Evolutionary conservation across 2,888 invertebrate species (phyloP).

Genomic region (Catocala fraxini): DNA sequence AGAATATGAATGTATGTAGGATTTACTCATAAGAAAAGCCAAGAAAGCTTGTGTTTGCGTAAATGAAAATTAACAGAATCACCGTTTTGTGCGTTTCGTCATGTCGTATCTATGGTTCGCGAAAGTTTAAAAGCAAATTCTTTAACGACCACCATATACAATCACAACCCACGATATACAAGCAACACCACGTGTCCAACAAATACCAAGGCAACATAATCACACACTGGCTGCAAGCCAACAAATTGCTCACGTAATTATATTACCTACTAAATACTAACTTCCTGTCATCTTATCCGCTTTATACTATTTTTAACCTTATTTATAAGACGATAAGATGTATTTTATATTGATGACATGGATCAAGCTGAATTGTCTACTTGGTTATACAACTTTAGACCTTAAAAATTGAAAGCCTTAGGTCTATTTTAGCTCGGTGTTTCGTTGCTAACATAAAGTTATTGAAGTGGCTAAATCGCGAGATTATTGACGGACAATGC

Average conservation of each 20-base stretch:
- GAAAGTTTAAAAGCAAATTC: no score
- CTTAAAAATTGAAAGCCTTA: background rate
- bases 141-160: slow-evolving; percentile 5
- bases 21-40: no score
- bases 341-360: background rate
- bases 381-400: slow-evolving; percentile 1
- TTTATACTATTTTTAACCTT: slow-evolving; percentile 9
- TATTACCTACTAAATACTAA: slow-evolving; percentile 46
- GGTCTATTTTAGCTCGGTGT: background rate
- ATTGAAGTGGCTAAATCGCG: slow-evolving; percentile 53
- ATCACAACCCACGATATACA: slow-evolving; percentile 13
- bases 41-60: no score
- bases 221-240: slow-evolving; percentile 49
- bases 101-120: no score
- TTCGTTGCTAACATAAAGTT: slow-evolving; percentile 28
- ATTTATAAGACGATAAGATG: background rate
- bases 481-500: slow-evolving; percentile 54
- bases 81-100: no score
- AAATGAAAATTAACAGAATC: no score
- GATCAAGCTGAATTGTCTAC: no score
- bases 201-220: slow-evolving; percentile 56
- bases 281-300: slow-evolving; percentile 37
- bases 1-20: no score
- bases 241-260: slow-evolving; percentile 51
- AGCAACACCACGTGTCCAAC: slow-evolving; percentile 27